These are phyloP conservation scores for Falco rusticolus DNA, from an alignment of 2,797 vertebrate species.

Conservation along the genomic window DNA sequence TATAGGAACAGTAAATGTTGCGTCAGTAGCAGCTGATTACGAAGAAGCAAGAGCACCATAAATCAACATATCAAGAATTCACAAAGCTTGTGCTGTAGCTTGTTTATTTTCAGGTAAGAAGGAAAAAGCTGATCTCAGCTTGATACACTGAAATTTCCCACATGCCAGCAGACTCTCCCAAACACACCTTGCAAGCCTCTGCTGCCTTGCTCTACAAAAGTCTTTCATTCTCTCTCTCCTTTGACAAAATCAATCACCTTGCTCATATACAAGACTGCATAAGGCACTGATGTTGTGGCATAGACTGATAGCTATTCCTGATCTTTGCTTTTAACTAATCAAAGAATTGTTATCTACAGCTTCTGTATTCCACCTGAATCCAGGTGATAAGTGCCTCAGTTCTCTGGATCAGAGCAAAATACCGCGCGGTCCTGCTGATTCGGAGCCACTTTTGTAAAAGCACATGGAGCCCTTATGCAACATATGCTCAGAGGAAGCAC, in stretches of 20 bases:
- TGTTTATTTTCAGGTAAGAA: neutral
- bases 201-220: neutral
- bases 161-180: neutral
- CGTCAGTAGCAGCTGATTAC: neutral
- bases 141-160: neutral
- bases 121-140: neutral
- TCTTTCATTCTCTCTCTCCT: neutral
- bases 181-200: neutral
- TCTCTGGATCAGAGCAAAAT: neutral
- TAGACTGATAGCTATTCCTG: neutral
- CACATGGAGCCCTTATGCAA: neutral
- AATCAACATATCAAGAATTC: neutral
- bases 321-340: neutral
- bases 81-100: neutral
- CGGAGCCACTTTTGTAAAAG: neutral
- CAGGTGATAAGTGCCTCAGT: neutral
- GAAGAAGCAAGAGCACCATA: neutral
- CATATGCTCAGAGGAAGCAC: neutral
- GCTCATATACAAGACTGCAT: neutral
- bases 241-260: neutral
- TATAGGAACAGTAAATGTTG: neutral
- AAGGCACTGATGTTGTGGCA: neutral
- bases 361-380: neutral
- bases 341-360: neutral
- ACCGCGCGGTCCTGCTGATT: accelerated